phyloP scores from a whole-genome alignment of 2,113 vertebrate species.

The Chlamydotis undulata region DNA sequence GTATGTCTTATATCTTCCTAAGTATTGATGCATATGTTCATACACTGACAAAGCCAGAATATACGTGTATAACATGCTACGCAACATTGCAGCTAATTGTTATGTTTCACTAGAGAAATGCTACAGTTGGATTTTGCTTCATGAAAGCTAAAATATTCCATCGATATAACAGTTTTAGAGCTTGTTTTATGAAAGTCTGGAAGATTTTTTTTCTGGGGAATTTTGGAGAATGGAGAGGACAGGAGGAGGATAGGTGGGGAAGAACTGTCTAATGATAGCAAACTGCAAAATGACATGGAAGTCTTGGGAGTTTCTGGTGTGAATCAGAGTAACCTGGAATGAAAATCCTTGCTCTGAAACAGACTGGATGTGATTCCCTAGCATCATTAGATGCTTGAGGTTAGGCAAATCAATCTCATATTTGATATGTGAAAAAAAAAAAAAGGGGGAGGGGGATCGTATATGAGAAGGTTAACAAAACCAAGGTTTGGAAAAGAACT shows the following conservation, averaged over 20 bases:
- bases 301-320: neutral
- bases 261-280: neutral
- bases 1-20: neutral
- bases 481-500: neutral
- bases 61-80: neutral
- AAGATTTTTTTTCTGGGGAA: neutral
- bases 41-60: neutral
- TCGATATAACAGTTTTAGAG: neutral
- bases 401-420: neutral
- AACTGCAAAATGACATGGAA: neutral
- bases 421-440: neutral
- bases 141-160: neutral
- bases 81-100: neutral
- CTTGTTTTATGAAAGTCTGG: neutral
- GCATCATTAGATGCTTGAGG: neutral
- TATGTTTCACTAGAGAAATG: neutral
- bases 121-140: neutral
- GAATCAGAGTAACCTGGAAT: neutral
- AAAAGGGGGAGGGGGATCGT: accelerated
- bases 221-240: neutral
- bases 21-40: neutral
- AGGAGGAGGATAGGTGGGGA: neutral
- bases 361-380: neutral
- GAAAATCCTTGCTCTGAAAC: neutral
- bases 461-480: neutral